Base-by-base conservation (phyloP, 2,113 vertebrate species). In the Aspiorhynchus laticeps region DNA sequence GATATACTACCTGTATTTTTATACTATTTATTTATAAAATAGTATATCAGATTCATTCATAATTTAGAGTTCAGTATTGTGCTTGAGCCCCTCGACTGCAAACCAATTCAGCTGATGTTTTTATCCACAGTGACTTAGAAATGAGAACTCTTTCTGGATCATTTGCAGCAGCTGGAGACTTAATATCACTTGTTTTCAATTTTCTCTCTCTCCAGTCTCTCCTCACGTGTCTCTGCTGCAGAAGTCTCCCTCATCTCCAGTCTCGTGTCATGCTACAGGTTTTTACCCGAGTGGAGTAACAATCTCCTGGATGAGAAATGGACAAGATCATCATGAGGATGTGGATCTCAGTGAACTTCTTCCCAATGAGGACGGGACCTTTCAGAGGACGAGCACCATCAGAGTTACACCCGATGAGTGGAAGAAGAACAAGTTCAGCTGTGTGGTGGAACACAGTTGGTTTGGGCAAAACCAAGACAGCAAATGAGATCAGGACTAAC, bases 251-350 rank as follows among this genome's bases (percentile, higher is more conserved):
- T 85, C 87, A 80, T 76, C 89, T 83, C 3, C 86, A 88, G 89
- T 93, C 21, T 38, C 80, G 80, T 94, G 93, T 88, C 91, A 86
- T 0, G 90, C 85, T 87, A 93, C 92, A 0, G 89, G 90, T 19
- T 94, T 94, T 90, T 93, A 89, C 26, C 94, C 93, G 2, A 88
- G 24, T 19, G 80, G 19, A 48, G 9, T 89, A 28, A 51, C 92
- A 24, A 78, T 91, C 77, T 8, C 75, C 80, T 91, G 90, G 90
- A 0, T 8, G 76, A 90, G 41, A 38, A 80, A 91, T n/a, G 86
- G 84, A 73, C 43, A 51, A 65, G 85, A 93, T 9, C 12, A 91
- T 43, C 0, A 91, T 11, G 86, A 91, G 11, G 51, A 88, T 3
- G 90, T 94, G 80, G 79, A 90, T 0, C 17, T 56, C 1, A 76